Conservation (phyloP, 1,140 invertebrate species). For the Drosophila punjabiensis region DNA sequence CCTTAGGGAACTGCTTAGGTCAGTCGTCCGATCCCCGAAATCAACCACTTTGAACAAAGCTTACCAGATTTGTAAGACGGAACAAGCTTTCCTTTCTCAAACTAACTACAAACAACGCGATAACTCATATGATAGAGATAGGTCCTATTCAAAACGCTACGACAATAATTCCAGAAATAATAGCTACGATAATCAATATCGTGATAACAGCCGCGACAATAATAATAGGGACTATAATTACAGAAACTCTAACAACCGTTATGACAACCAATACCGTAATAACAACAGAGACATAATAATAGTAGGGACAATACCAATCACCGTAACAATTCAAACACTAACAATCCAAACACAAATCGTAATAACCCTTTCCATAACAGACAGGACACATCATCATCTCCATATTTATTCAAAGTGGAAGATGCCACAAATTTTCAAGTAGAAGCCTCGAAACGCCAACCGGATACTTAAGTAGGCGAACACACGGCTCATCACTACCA, state of each 20-base stretch:
- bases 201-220: too few relatives aligned
- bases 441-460: background rate
- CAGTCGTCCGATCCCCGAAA: conserved; percentile 15
- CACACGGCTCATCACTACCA: background rate
- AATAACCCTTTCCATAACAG: too few relatives aligned
- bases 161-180: background rate
- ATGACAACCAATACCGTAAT: too few relatives aligned
- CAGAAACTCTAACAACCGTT: too few relatives aligned
- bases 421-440: too few relatives aligned
- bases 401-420: too few relatives aligned
- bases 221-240: background rate
- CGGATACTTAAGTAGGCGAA: background rate
- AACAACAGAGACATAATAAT: too few relatives aligned
- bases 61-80: conserved; percentile 1
- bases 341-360: too few relatives aligned
- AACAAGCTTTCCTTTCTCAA: conserved; percentile 5
- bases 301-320: too few relatives aligned
- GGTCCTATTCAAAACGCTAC: background rate
- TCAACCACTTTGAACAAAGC: too few relatives aligned
- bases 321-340: too few relatives aligned
- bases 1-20: conserved; percentile 20
- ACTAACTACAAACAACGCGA: background rate
- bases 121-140: background rate
- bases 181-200: background rate
- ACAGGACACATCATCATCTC: too few relatives aligned